phyloP scores from a whole-genome alignment of 2,113 vertebrate genomes.

The Callionymus lyra region DNA sequence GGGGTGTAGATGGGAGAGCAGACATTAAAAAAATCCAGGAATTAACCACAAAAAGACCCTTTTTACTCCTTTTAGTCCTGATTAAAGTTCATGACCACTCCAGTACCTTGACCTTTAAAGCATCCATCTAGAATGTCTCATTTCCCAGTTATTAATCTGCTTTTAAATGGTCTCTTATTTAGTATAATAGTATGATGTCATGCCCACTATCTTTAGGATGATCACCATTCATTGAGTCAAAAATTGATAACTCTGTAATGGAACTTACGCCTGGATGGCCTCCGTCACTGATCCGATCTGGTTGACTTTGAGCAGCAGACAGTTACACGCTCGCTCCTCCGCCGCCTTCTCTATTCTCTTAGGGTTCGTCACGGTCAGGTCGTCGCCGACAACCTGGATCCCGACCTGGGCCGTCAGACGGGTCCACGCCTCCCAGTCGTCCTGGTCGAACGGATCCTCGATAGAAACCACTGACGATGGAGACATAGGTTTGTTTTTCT shows the following conservation, averaged over 20 bases:
- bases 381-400: slow-evolving; percentile 92
- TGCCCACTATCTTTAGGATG: no score
- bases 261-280: slow-evolving; percentile 86
- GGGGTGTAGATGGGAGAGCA: background rate
- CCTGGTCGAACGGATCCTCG: slow-evolving; percentile 94
- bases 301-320: slow-evolving; percentile 90
- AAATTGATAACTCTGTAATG: no score
- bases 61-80: no score
- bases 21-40: background rate
- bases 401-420: slow-evolving; percentile 84
- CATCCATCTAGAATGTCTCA: no score
- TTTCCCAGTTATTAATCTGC: no score
- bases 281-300: slow-evolving; percentile 91
- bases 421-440: slow-evolving; percentile 91
- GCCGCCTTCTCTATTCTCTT: slow-evolving; percentile 87
- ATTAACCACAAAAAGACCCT: no score
- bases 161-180: no score
- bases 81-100: no score
- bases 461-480: slow-evolving; percentile 82
- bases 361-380: slow-evolving; percentile 90
- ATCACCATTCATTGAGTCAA: no score
- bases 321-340: slow-evolving; percentile 92
- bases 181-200: no score
- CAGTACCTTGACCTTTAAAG: no score
- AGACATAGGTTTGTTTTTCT: background rate